These are phyloP conservation scores for Tipula lateralis DNA, from an alignment of 2,888 invertebrate species.

Conservation along the genomic window DNA sequence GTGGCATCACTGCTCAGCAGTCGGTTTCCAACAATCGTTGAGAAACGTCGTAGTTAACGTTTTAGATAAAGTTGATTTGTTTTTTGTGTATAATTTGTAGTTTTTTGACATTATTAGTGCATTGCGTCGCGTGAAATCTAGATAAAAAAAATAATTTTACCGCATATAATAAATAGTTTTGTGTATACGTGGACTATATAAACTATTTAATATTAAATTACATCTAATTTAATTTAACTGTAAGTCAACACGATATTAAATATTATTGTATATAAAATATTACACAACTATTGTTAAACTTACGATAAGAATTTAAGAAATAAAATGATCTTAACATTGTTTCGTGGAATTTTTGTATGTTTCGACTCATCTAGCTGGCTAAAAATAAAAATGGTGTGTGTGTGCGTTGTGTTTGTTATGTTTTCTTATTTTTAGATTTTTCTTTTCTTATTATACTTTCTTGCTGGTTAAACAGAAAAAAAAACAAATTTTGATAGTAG, in stretches of 20 bases:
- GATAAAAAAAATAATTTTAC: neutral
- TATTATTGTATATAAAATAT: neutral
- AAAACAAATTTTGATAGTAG: neutral
- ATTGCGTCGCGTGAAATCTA: neutral
- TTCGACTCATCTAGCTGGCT: neutral
- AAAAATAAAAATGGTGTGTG: neutral
- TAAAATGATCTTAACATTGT: neutral
- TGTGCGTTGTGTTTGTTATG: neutral
- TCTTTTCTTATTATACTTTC: neutral
- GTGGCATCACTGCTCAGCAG: too few relatives aligned
- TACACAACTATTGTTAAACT: neutral
- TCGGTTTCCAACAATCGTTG: neutral
- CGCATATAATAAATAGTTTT: neutral
- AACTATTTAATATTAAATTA: neutral
- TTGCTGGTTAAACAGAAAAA: neutral
- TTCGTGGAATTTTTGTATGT: neutral
- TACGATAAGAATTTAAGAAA: neutral
- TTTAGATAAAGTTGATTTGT: neutral
- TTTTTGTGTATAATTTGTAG: neutral
- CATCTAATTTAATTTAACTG: neutral
- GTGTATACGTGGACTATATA: neutral
- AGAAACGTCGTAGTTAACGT: neutral
- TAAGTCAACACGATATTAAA: neutral
- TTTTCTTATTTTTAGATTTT: neutral
- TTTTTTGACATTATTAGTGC: neutral